Evolutionary conservation across 2,113 vertebrate genomes (phyloP).

Genomic region (Aspiorhynchus laticeps): DNA sequence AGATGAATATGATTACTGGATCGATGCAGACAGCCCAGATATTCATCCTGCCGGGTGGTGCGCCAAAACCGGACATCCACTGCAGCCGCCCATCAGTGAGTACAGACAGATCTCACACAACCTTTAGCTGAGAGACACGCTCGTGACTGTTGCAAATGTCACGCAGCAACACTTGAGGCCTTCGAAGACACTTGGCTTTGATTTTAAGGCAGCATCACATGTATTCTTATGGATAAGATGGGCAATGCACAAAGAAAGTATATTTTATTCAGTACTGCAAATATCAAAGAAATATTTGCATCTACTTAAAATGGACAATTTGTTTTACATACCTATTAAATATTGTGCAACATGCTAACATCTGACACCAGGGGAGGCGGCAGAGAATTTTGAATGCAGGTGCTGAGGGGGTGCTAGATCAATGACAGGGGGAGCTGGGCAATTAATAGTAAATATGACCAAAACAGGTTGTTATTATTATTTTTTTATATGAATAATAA

Average conservation of each 20-base stretch:
- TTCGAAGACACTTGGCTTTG: not conserved
- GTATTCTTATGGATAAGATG: not conserved
- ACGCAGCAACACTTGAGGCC: not conserved
- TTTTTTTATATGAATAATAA: no score
- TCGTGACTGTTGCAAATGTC: not conserved
- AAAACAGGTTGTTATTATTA: no score
- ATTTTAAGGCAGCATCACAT: not conserved
- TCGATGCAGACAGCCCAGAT: conserved; percentile 83
- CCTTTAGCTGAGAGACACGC: not conserved
- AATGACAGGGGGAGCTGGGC: no score
- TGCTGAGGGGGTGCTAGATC: no score
- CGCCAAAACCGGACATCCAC: conserved; percentile 81
- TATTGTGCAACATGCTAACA: not conserved
- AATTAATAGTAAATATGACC: no score
- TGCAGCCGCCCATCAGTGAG: conserved; percentile 86
- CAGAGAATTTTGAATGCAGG: no score
- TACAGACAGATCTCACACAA: conserved; percentile 30
- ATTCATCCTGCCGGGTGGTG: conserved; percentile 88
- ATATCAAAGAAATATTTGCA: not conserved
- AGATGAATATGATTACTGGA: conserved; percentile 83
- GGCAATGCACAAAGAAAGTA: not conserved
- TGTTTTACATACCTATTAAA: not conserved
- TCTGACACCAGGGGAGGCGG: no score
- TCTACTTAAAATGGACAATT: not conserved
- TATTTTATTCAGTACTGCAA: not conserved